Evolutionary conservation across 2,113 vertebrate genomes (phyloP).

Genomic region (Eleginops maclovinus): DNA sequence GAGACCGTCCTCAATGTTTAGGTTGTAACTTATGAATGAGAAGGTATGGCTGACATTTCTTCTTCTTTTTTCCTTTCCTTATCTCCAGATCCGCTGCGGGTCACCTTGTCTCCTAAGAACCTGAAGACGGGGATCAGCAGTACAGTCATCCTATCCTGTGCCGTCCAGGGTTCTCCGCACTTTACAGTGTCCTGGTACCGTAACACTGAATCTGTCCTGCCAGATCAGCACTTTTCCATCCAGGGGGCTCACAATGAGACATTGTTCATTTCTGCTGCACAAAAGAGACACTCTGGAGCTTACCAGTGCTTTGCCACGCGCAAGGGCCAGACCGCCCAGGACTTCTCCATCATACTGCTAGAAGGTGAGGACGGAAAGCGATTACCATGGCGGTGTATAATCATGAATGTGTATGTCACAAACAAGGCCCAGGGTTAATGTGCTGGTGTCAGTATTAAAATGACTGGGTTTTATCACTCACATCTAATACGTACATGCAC

Average conservation of each 20-base stretch:
- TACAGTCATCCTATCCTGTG: conserved; percentile 96
- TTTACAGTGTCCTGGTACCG: conserved; percentile 95
- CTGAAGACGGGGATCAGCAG: conserved; percentile 98
- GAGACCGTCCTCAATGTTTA: conserved; percentile 11
- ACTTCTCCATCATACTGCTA: conserved; percentile 94
- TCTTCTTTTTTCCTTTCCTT: not conserved
- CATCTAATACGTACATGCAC: not conserved
- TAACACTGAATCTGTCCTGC: conserved; percentile 92
- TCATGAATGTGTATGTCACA: not conserved
- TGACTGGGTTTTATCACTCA: not conserved
- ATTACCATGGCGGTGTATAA: not conserved
- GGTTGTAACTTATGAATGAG: not conserved
- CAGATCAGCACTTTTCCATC: conserved; percentile 95
- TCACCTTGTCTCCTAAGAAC: conserved; percentile 98
- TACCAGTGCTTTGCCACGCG: conserved; percentile 98
- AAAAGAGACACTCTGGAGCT: conserved; percentile 96
- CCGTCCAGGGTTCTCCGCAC: conserved; percentile 94
- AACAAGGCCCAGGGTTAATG: not conserved
- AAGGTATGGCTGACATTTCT: not conserved
- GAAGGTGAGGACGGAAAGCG: conserved; percentile 86
- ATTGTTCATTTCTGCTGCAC: conserved; percentile 94
- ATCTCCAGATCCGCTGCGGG: conserved; percentile 91
- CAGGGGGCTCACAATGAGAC: conserved; percentile 97
- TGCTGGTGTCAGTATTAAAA: no score
- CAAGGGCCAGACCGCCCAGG: conserved; percentile 94